phyloP scores from a whole-genome alignment of 2,797 vertebrate species.

The Gymnoscopelus braueri region DNA sequence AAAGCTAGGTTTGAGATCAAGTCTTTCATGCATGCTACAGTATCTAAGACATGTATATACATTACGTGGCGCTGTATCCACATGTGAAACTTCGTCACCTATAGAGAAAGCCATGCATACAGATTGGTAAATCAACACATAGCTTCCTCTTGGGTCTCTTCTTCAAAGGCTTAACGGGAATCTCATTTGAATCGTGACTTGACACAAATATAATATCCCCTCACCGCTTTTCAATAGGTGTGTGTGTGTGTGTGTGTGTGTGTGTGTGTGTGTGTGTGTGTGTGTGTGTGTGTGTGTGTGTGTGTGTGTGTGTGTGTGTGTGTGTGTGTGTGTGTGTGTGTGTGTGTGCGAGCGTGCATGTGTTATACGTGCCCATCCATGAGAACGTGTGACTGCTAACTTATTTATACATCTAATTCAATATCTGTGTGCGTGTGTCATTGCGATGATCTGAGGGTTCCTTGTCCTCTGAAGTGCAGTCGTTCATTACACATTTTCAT shows the following conservation, averaged over 20 bases:
- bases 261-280: conserved; percentile 20
- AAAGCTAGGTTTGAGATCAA: conserved; percentile 2
- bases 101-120: conserved; percentile 44
- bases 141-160: conserved; percentile 43
- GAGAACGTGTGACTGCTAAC: no score
- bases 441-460: conserved; percentile 46
- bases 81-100: conserved; percentile 23
- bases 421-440: not conserved
- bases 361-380: not conserved
- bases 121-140: conserved; percentile 56
- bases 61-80: conserved; percentile 6
- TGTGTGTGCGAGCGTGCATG: not conserved
- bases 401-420: no score
- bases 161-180: conserved; percentile 49
- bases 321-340: conserved; percentile 19
- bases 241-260: not conserved
- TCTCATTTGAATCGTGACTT: conserved; percentile 49
- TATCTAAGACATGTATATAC: conserved; percentile 3
- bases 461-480: conserved; percentile 48
- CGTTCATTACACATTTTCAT: conserved; percentile 41
- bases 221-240: conserved; percentile 31
- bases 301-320: not conserved
- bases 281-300: conserved; percentile 7
- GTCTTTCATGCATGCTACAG: not conserved
- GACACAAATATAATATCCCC: conserved; percentile 32